Conservation (phyloP, 2,113 vertebrate species). For the Addax nasomaculatus region DNA sequence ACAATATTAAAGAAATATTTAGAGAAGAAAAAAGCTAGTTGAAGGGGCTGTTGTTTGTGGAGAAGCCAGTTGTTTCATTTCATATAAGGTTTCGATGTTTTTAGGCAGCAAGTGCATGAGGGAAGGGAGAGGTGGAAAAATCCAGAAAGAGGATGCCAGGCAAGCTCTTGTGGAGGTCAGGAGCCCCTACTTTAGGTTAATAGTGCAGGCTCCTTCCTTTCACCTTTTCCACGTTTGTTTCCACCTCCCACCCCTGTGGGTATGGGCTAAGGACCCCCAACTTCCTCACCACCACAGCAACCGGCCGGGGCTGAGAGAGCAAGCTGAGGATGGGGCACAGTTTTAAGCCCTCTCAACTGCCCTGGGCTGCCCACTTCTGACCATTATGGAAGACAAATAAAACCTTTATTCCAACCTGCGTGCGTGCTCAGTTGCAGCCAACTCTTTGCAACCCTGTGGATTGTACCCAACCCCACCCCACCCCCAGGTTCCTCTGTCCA, state of each 20-base stretch:
- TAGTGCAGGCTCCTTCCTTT: background rate
- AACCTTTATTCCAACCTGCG: background rate
- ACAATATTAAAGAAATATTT: conserved; percentile 8
- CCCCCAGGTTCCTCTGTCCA: background rate
- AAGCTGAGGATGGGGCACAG: too few relatives aligned
- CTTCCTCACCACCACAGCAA: background rate
- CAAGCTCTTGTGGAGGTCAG: background rate
- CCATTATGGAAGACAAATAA: background rate
- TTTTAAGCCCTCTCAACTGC: background rate
- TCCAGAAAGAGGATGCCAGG: background rate
- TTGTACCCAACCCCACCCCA: background rate
- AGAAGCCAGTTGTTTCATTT: background rate
- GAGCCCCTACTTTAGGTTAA: background rate
- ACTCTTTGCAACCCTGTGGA: background rate
- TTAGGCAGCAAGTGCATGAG: background rate
- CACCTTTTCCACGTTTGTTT: background rate
- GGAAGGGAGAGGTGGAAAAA: background rate
- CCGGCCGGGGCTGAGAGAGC: background rate
- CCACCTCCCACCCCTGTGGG: background rate
- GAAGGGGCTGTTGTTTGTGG: background rate
- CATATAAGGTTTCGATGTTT: background rate
- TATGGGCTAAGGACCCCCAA: background rate
- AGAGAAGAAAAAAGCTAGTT: background rate
- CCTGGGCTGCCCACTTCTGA: background rate
- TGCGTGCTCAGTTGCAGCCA: background rate